These are phyloP conservation scores for Ctenoplectra terminalis DNA, from an alignment of 1,140 invertebrate species.

Conservation along the genomic window DNA sequence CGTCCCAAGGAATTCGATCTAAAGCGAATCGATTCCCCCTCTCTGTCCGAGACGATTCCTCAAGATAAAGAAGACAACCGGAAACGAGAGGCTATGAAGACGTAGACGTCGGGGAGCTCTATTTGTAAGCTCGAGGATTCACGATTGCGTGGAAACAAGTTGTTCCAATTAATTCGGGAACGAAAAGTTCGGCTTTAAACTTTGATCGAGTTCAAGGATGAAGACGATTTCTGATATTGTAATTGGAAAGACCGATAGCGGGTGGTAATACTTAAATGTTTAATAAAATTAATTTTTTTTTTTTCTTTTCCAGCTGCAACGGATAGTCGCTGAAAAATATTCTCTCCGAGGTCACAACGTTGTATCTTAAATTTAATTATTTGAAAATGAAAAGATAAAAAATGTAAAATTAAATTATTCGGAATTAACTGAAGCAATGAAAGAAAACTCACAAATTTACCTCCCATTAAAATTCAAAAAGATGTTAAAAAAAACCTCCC, in stretches of 20 bases:
- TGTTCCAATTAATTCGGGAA: not conserved
- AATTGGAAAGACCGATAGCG: not conserved
- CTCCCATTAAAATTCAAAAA: not conserved
- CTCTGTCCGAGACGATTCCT: not conserved
- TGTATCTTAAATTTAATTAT: not conserved
- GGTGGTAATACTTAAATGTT: not conserved
- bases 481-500: not conserved
- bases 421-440: no score
- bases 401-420: no score
- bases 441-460: no score
- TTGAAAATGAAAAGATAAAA: no score
- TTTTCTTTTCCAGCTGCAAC: not conserved
- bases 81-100: not conserved
- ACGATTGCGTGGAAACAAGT: not conserved
- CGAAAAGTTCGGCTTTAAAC: not conserved
- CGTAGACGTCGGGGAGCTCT: no score
- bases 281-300: not conserved
- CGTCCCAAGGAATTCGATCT: conserved; percentile 18
- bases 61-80: conserved; percentile 7
- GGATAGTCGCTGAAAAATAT: conserved; percentile 10
- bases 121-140: not conserved
- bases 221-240: not conserved
- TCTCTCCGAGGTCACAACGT: not conserved
- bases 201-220: not conserved
- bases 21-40: conserved; percentile 1